Conservation (phyloP, 2,888 invertebrate genomes). For the Podabrus alpinus region DNA sequence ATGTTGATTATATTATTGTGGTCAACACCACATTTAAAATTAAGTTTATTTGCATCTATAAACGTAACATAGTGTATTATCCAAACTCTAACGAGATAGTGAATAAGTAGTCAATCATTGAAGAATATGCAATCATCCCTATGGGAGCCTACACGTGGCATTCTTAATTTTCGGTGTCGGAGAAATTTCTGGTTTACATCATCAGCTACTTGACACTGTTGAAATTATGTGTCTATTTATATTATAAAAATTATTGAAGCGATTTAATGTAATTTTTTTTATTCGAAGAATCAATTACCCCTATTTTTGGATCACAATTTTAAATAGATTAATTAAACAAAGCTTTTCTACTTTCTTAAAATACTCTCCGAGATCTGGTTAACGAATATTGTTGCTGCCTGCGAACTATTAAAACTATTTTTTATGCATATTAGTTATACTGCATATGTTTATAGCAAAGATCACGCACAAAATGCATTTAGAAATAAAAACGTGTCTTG, state of each 20-base stretch:
- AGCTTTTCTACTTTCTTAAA: too few relatives aligned
- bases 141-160: conserved; percentile 38
- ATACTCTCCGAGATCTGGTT: too few relatives aligned
- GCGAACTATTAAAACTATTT: too few relatives aligned
- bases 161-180: conserved; percentile 10
- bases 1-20: not conserved
- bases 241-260: not conserved
- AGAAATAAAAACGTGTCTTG: too few relatives aligned
- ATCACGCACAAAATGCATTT: too few relatives aligned
- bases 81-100: conserved; percentile 37
- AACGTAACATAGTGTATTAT: conserved; percentile 12
- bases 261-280: not conserved
- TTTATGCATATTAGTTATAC: too few relatives aligned
- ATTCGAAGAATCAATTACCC: not conserved
- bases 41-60: not conserved
- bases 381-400: too few relatives aligned
- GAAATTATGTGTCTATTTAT: not conserved
- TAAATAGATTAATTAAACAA: too few relatives aligned
- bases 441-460: too few relatives aligned
- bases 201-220: not conserved
- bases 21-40: not conserved
- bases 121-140: conserved; percentile 35
- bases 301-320: not conserved
- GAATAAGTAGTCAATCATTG: conserved; percentile 41
- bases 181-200: not conserved